These are phyloP conservation scores for Palaemon carinicauda DNA, from an alignment of 1,140 invertebrate species.

Conservation along the genomic window DNA sequence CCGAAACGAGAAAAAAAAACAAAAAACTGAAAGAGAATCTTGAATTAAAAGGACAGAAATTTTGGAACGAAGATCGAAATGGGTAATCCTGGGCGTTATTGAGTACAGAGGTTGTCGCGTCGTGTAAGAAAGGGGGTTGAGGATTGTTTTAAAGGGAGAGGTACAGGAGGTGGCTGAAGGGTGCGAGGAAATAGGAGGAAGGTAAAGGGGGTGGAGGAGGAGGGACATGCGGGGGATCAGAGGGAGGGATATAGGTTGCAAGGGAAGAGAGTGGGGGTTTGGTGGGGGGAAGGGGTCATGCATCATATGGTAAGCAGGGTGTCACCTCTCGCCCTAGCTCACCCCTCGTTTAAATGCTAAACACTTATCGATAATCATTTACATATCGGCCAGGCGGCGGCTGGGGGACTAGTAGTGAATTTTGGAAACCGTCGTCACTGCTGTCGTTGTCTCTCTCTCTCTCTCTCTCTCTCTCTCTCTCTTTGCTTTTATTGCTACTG, in stretches of 20 bases:
- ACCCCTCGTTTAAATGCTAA: slow-evolving; percentile 58
- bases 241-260: background rate
- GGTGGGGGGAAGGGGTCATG: slow-evolving; percentile 24
- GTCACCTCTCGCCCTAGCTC: slow-evolving; percentile 53
- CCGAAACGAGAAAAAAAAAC: background rate
- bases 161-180: background rate
- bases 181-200: too few species aligned
- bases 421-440: slow-evolving; percentile 8
- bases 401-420: slow-evolving; percentile 62
- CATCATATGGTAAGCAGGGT: slow-evolving; percentile 55
- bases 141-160: background rate
- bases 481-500: background rate
- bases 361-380: slow-evolving; percentile 59
- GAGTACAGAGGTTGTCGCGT: background rate
- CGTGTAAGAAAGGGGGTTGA: background rate
- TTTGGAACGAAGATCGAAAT: too few species aligned
- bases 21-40: too few species aligned
- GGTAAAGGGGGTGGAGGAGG: background rate
- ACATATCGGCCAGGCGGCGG: slow-evolving; percentile 60
- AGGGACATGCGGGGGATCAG: background rate
- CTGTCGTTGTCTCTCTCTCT: background rate
- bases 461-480: background rate
- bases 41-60: too few species aligned
- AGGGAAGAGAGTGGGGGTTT: background rate
- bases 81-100: background rate